Evolutionary conservation across 30 jellyfish, hydroid and myxozoan genomes (phyloP), one percentile per base, ranked within the genome.

Genomic region (Turritopsis dohrnii): DNA sequence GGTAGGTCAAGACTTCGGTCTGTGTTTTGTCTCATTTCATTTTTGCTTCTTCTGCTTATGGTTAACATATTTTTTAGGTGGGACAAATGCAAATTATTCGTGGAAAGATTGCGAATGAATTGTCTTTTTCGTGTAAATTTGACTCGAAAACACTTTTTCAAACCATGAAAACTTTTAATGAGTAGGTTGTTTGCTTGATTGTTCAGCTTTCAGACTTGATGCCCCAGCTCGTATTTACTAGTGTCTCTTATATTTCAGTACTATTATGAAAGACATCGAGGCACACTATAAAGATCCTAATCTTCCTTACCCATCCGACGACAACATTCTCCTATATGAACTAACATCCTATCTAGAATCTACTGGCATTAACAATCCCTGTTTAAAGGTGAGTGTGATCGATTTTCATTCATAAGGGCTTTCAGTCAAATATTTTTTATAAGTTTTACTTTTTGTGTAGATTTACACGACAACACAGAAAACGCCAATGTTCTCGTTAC

Each of bases 21-120:
- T 1, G 9, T 75, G 69, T 22, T 25, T n/a, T 28, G 52, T 22
- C 53, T 13, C 21, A 13, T 75, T 81, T 8, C 87, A 28, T 79
- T 17, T 31, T 1, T 30, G 83, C 21, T 28, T 26, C 22, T 21
- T 54, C 29, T 29, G 25, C 9, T 0, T 79, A 28, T 79, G 29
- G 7, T 0, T 1, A 21, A 16, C 53, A 25, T 84, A 23, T 76
- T 65, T 29, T 81, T 23, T 52, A 93, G 98, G 95, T 93, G 72
- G 98, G 98, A 13, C 98, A 93, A 71, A 85, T 93, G 96, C 98
- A 93, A 81, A 85, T 93, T 24, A 93, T 93, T 75, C 86, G 98
- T 8, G 81, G 93, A 19, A 89, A 76, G 73, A 93, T 93, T 75
- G 98, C 98, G 16, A 83, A 80, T 66, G 97, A 93, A 74, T 84